Evolutionary conservation across 2,888 invertebrate genomes (phyloP), one percentile per base, ranked within the genome.

Genomic region (Slavum lentiscoides): DNA sequence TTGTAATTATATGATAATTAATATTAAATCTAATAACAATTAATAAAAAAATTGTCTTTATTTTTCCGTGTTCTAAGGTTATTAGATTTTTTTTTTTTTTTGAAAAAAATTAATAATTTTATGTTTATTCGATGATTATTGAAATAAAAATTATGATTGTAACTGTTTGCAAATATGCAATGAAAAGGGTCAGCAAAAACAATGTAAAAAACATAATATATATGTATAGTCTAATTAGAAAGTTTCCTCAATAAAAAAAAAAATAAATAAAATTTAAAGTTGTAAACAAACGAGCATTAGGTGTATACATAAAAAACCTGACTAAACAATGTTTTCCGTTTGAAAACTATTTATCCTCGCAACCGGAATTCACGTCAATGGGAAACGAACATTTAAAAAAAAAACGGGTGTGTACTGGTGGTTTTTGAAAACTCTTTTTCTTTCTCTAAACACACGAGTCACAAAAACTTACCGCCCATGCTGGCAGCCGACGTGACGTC

Each of bases 401-500:
- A 21, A 23, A 62, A 62, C 11, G 11, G 49, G 3, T 11, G 13
- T 49, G 13, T 3, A 49, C 13, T 23, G 43, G 19, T 17, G 21
- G 21, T 62, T 74, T 64, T 66, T 15, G n/a, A 55, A 55, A 30
- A 21, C 30, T 23, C 30, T 2, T 59, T 43, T 13, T 39, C 8
- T 70, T 70, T 17, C 37, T 62, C 30, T 67, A 17, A 61, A 30
- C 49, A 15, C n/a, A 13, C 15, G 13, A 39, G 55, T 39, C 17
- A 39, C 49, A 75, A 23, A 66, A 43, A 75, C 75, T 84, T 83
- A 87, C 87, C 30, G 30, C 30, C 86, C 76, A 86, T 84, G 72
- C 85, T 86, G 21, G 92, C 91, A 0, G 92, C 91, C 0, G 92
- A 91, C 39, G 91, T 92, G 11, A 91, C 88, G 86, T 92, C 91